Percentiles rank a stretch among this genome's conserved stretches.
Evolutionary conservation across 1,140 invertebrate species (phyloP).

Genomic region (Drosophila punjabiensis): DNA sequence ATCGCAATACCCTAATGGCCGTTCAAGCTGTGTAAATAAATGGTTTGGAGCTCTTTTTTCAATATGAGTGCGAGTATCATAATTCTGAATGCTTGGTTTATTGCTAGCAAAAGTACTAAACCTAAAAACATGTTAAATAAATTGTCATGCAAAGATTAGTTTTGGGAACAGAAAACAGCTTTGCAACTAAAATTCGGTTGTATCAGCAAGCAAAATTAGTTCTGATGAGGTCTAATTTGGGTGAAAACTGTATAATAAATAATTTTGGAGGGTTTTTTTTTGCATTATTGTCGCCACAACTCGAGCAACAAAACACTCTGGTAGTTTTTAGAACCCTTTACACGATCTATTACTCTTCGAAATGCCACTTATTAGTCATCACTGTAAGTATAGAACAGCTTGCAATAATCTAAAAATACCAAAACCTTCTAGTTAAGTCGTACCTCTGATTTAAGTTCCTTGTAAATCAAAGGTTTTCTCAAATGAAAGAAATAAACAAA

Average conservation of each 20-base stretch:
- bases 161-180: background rate
- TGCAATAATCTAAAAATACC: slow-evolving; percentile 4
- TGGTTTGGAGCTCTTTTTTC: background rate
- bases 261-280: background rate
- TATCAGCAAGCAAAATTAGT: background rate
- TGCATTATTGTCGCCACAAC: background rate
- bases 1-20: slow-evolving; percentile 28
- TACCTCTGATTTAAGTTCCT: background rate
- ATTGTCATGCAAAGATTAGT: too few relatives aligned
- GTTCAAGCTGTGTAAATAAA: slow-evolving; percentile 30
- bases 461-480: slow-evolving; percentile 1
- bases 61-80: background rate
- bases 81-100: background rate
- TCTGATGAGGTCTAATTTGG: background rate
- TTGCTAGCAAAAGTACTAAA: background rate
- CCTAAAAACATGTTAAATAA: background rate
- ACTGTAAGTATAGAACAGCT: background rate
- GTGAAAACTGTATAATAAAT: background rate
- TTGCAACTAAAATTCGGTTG: background rate
- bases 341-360: background rate
- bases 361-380: background rate
- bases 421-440: background rate
- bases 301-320: background rate
- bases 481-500: background rate
- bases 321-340: background rate